Conservation (phyloP, 2,888 invertebrate species). For the Didymodactylos carnosus region DNA sequence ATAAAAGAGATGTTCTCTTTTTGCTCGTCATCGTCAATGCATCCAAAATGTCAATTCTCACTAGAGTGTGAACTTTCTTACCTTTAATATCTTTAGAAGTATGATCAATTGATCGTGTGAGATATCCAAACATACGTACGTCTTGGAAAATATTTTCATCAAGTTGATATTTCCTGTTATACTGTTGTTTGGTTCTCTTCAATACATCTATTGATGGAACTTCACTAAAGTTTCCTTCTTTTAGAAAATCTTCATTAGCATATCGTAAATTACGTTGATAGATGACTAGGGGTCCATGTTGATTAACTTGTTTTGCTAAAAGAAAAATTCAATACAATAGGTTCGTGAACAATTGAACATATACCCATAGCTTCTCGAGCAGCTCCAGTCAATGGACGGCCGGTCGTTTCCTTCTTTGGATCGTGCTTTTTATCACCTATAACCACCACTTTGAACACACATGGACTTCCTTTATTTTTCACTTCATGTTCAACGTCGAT, state of each 20-base stretch:
- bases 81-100: neutral
- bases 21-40: too few species aligned
- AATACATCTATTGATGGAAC: neutral
- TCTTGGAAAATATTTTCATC: neutral
- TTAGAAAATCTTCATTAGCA: neutral
- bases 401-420: neutral
- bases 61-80: neutral
- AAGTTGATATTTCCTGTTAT: neutral
- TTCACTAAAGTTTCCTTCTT: neutral
- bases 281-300: neutral
- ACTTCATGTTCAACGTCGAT: neutral
- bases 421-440: neutral
- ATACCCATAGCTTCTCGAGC: neutral
- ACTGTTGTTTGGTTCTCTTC: neutral
- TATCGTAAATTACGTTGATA: neutral
- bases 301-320: neutral
- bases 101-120: neutral
- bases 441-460: neutral
- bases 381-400: neutral
- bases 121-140: neutral
- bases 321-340: neutral
- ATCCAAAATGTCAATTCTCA: too few species aligned
- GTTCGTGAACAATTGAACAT: too few species aligned
- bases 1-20: too few species aligned
- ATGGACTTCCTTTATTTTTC: neutral